These are phyloP conservation scores for Xiphorhynchus erythropygius DNA, from an alignment of 2,797 vertebrate species.

Conservation along the genomic window DNA sequence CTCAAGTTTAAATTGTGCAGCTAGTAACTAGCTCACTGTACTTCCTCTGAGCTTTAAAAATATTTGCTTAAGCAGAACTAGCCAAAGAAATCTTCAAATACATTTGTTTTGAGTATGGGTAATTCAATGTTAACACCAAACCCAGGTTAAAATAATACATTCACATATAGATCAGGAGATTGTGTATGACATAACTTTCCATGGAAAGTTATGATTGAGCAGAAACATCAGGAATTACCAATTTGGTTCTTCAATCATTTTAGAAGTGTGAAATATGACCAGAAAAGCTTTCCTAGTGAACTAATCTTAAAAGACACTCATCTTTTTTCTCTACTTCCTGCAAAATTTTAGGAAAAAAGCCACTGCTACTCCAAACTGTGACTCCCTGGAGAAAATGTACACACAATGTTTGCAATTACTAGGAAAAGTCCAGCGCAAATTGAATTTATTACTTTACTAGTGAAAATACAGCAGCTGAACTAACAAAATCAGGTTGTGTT, in stretches of 20 bases:
- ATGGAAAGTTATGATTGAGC: not conserved
- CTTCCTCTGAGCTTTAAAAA: constrained; percentile 48
- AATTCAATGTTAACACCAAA: constrained; percentile 35
- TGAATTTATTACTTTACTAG: constrained; percentile 36
- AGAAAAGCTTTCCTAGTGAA: constrained; percentile 15
- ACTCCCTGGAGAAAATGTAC: not conserved
- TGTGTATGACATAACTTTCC: constrained; percentile 8
- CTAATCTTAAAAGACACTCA: not conserved
- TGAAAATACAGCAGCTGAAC: constrained; percentile 13
- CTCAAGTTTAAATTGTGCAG: constrained; percentile 32
- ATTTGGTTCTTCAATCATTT: not conserved
- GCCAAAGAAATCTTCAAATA: constrained; percentile 29
- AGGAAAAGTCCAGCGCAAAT: not conserved
- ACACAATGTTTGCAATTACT: not conserved
- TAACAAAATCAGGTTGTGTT: not conserved
- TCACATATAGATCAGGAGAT: not conserved
- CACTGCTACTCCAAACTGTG: not conserved
- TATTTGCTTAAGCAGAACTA: constrained; percentile 60
- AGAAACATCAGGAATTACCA: constrained; percentile 12
- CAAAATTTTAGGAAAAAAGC: not conserved
- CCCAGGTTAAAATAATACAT: constrained; percentile 29
- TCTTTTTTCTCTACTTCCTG: not conserved
- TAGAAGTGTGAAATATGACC: not conserved
- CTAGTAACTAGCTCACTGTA: not conserved
- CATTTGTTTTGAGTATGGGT: constrained; percentile 26